Base-by-base conservation (phyloP, 2,888 invertebrate species). In the Conops quadrifasciatus region DNA sequence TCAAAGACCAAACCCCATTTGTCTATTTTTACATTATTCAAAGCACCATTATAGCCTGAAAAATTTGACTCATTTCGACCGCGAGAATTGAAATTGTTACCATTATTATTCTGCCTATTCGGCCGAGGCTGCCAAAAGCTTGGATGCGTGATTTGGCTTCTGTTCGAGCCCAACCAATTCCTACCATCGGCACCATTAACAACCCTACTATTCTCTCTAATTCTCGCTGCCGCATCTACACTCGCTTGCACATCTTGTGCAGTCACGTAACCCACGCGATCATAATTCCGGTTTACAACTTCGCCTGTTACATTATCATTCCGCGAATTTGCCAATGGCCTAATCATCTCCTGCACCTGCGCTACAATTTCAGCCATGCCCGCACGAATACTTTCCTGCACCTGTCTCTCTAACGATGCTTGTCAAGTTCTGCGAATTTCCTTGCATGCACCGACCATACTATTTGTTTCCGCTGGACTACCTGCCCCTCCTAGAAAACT, bases 1-100 rank as follows among this genome's bases (percentile, higher is more conserved):
- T 65, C 49, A 26, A 72, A 69, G 9, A 49, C 21, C 16, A 72
- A 0, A 0, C 65, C 72, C 59, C 56, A 69, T n/a, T 56, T 68
- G 13, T 68, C 68, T 0, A 71, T 13, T 19, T 62, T 62, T 19
- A 62, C 24, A n/a, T n/a, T n/a, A n/a, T n/a, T n/a, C 24, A 19
- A 2, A 13, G 24, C 24, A 3, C n/a, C n/a, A n/a, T n/a, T n/a
- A n/a, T n/a, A n/a, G n/a, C n/a, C n/a, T n/a, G n/a, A n/a, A n/a
- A n/a, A n/a, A 13, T 5, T 24, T n/a, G 11, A 16, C 11, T 15
- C 15, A 43, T 13, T 13, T 43, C 45, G 45, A 43, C 45, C 13
- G n/a, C n/a, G n/a, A n/a, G n/a, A n/a, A n/a, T n/a, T n/a, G n/a
- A n/a, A n/a, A n/a, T n/a, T n/a, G n/a, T n/a, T n/a, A n/a, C n/a